Conservation (phyloP, 2,113 vertebrate species). For the Misgurnus anguillicaudatus region DNA sequence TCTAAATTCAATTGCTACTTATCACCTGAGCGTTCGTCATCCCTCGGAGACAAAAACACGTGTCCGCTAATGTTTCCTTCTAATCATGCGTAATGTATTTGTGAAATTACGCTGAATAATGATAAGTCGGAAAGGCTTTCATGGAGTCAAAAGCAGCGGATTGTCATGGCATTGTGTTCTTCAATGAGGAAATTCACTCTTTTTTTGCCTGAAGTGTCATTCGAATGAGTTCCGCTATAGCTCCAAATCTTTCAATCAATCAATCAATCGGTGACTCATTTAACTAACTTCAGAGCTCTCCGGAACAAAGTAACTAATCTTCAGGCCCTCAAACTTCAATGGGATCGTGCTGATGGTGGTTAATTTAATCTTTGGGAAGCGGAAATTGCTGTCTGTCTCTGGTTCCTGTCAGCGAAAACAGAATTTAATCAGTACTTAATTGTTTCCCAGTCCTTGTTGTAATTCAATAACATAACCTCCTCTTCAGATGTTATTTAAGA, state of each 20-base stretch:
- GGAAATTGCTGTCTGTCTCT: slow-evolving; percentile 55
- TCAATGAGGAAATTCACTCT: neutral
- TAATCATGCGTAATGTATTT: slow-evolving; percentile 24
- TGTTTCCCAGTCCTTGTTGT: slow-evolving; percentile 56
- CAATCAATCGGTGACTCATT: slow-evolving; percentile 49
- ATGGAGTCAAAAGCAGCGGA: neutral
- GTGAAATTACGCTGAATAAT: slow-evolving; percentile 34
- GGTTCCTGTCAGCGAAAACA: slow-evolving; percentile 38
- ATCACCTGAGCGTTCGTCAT: slow-evolving; percentile 41
- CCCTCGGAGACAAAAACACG: slow-evolving; percentile 18
- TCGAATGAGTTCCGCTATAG: slow-evolving; percentile 10
- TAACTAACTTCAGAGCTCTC: slow-evolving; percentile 34
- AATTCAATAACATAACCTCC: slow-evolving; percentile 53
- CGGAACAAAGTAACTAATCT: slow-evolving; percentile 48
- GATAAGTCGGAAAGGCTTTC: neutral
- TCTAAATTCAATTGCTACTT: slow-evolving; percentile 47
- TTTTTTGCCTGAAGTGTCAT: neutral
- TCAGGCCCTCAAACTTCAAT: slow-evolving; percentile 50
- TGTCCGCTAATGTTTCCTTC: slow-evolving; percentile 37
- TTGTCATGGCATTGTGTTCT: neutral
- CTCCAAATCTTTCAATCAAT: slow-evolving; percentile 52
- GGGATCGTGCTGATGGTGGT: slow-evolving; percentile 48
- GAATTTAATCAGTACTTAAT: slow-evolving; percentile 57
- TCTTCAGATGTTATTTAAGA: slow-evolving; percentile 50
- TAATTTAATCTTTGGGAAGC: slow-evolving; percentile 56